A percentile compares a stretch with the other conserved stretches of the same genome.
These are phyloP conservation scores for Brachylomia viminalis DNA, from an alignment of 2,888 invertebrate genomes.

Conservation along the genomic window DNA sequence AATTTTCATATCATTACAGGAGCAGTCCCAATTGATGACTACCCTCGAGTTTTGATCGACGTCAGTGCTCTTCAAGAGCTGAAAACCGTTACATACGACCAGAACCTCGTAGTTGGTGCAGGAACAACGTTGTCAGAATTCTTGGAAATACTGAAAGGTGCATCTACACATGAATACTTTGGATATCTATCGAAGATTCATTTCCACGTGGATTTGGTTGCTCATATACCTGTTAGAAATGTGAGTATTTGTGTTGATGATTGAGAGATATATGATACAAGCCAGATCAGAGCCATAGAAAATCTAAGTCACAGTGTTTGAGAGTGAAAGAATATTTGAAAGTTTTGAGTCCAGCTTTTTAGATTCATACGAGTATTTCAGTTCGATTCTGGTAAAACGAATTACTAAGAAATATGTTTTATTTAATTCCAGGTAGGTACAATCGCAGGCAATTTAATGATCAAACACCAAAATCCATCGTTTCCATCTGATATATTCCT, in stretches of 20 bases:
- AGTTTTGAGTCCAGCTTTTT: background rate
- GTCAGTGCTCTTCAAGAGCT: conserved; percentile 90
- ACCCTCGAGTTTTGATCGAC: conserved; percentile 90
- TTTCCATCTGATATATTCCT: conserved; percentile 94
- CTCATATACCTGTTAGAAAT: conserved; percentile 93
- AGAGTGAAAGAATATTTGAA: background rate
- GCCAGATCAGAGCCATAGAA: no score
- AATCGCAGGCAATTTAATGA: conserved; percentile 93
- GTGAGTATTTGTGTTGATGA: conserved; percentile 81
- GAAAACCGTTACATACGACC: conserved; percentile 78
- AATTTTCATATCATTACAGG: conserved; percentile 70
- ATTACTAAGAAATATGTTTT: background rate
- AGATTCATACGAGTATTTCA: no score
- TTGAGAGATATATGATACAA: background rate
- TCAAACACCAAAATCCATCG: conserved; percentile 91
- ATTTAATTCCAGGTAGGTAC: conserved; percentile 90
- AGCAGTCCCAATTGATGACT: conserved; percentile 79
- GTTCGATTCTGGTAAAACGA: no score
- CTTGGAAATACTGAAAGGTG: conserved; percentile 83
- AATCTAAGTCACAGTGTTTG: background rate
- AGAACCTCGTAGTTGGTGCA: conserved; percentile 89
- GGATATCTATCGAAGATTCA: conserved; percentile 90
- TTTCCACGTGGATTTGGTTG: conserved; percentile 92
- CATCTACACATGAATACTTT: conserved; percentile 83
- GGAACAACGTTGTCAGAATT: conserved; percentile 89